A percentile compares a stretch with the other conserved stretches of the same genome.
phyloP scores from a whole-genome alignment of 2,113 vertebrate species.

The Campylomormyrus tamandua region DNA sequence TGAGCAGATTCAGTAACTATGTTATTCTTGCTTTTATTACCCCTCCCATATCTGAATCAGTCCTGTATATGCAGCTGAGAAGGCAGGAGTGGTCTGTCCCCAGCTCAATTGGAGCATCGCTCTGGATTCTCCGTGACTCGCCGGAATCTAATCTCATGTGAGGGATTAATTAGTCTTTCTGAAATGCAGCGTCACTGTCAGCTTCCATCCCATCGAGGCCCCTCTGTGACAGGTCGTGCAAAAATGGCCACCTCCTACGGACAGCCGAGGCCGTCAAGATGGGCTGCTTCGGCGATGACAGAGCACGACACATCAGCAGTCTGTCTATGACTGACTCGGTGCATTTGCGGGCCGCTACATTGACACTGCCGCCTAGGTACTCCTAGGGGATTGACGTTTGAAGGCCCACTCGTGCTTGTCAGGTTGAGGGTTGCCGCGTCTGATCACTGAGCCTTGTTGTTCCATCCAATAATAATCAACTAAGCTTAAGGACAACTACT shows the following conservation, averaged over 20 bases:
- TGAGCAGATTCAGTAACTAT: neutral
- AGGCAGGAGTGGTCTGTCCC: neutral
- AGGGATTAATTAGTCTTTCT: slow-evolving; percentile 46
- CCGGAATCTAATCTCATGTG: slow-evolving; percentile 7
- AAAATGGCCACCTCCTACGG: neutral
- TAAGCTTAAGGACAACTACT: neutral
- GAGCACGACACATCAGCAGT: slow-evolving; percentile 23
- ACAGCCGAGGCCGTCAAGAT: slow-evolving; percentile 37
- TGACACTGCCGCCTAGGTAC: neutral
- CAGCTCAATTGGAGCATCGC: slow-evolving; percentile 54
- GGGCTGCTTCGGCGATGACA: slow-evolving; percentile 54
- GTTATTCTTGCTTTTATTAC: neutral
- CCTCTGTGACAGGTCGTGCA: slow-evolving; percentile 28
- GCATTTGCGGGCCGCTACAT: neutral
- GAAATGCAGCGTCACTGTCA: slow-evolving; percentile 35
- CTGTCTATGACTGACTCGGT: neutral
- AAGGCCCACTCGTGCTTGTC: neutral
- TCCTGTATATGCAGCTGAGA: neutral
- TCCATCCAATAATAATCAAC: neutral
- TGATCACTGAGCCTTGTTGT: neutral
- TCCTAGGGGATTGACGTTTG: neutral
- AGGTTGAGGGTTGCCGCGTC: neutral
- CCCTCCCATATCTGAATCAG: neutral
- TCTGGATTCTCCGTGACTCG: slow-evolving; percentile 35
- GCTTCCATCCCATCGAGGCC: slow-evolving; percentile 42